Percentiles rank a stretch among this genome's conserved stretches.
These are phyloP conservation scores for Neodiprion lecontei DNA, from an alignment of 1,140 invertebrate genomes.

Conservation along the genomic window DNA sequence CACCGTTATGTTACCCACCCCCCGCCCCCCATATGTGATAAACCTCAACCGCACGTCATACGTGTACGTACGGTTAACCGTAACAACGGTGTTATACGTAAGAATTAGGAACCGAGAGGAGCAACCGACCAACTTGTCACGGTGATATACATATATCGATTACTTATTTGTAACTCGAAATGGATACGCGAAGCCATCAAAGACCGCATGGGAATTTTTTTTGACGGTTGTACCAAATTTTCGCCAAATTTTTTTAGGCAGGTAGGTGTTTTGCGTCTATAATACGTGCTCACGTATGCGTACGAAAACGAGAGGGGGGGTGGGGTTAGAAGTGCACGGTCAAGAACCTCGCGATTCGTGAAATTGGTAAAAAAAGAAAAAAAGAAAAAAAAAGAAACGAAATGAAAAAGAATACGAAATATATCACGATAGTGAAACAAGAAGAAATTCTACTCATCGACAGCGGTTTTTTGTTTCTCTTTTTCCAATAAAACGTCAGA, in stretches of 20 bases:
- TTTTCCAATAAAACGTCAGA: too few species aligned
- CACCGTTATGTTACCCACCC: too few species aligned
- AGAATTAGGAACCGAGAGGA: too few species aligned
- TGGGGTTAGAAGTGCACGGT: conserved; percentile 19
- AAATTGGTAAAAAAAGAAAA: neutral
- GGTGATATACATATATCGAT: neutral
- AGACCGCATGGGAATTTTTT: neutral
- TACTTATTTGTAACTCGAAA: conserved; percentile 5
- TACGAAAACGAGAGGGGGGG: conserved; percentile 20
- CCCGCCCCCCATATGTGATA: too few species aligned
- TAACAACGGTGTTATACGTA: too few species aligned
- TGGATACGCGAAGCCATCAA: neutral
- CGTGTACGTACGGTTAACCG: too few species aligned
- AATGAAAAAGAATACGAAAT: neutral
- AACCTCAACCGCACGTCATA: too few species aligned
- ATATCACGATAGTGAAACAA: conserved; percentile 24
- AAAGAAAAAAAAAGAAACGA: conserved; percentile 6
- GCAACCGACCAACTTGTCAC: too few species aligned
- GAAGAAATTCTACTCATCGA: neutral
- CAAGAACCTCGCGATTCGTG: conserved; percentile 22
- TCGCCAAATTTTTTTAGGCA: neutral
- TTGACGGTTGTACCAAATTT: neutral
- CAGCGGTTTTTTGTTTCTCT: too few species aligned
- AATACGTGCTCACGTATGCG: neutral
- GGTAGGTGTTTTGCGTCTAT: neutral